Evolutionary conservation across 1,140 invertebrate species (phyloP).

Genomic region (Drosophila aff.): DNA sequence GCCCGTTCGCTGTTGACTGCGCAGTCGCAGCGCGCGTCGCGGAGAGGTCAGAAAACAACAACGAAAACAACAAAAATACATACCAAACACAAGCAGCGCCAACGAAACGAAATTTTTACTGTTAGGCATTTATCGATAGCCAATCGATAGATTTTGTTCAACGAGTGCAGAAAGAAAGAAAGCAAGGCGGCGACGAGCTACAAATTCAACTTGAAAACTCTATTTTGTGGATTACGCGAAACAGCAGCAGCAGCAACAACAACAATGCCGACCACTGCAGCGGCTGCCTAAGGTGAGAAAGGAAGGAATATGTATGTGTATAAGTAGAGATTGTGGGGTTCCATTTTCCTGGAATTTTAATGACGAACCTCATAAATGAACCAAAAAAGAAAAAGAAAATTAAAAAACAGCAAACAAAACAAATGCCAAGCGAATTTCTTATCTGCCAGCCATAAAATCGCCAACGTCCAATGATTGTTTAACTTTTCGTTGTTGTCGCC

Average conservation of each 20-base stretch:
- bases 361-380: conserved; percentile 34
- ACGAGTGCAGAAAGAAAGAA: conserved; percentile 35
- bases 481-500: conserved; percentile 44
- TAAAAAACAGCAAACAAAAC: conserved; percentile 42
- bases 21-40: conserved; percentile 71
- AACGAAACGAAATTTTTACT: conserved; percentile 73
- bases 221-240: conserved; percentile 76
- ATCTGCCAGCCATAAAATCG: conserved; percentile 52
- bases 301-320: neutral
- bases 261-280: conserved; percentile 59
- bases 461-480: conserved; percentile 52
- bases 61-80: conserved; percentile 37
- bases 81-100: conserved; percentile 33
- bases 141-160: conserved; percentile 56
- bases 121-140: conserved; percentile 57
- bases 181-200: conserved; percentile 30
- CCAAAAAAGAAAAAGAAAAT: neutral
- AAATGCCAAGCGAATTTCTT: conserved; percentile 50
- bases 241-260: conserved; percentile 11
- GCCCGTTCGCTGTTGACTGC: conserved; percentile 68
- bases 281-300: conserved; percentile 69
- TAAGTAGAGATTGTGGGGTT: neutral
- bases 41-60: conserved; percentile 71
- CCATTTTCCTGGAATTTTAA: conserved; percentile 60
- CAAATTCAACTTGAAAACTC: conserved; percentile 22